Base-by-base conservation (phyloP, 2,797 vertebrate species). In the Pseudochirops cupreus region DNA sequence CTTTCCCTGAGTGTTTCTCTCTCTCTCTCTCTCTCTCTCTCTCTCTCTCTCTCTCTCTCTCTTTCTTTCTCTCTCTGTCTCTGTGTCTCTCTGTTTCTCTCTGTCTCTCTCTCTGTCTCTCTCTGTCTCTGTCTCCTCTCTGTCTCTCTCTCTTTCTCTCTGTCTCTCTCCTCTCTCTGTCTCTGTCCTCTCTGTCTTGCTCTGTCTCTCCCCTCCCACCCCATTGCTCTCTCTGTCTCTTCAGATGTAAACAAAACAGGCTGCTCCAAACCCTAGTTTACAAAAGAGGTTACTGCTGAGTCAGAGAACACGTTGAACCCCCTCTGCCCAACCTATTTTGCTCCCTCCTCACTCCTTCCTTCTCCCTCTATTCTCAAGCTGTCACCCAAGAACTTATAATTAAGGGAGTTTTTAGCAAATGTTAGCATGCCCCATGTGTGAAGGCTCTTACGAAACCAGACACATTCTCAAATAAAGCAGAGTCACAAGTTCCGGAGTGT, bases 311-410 rank as follows among this genome's bases (percentile, higher is more conserved):
- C 74, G 50, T 50, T 6, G 4, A 0, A 18, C 0, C 0, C 3
- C 58, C 57, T 13, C 46, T 90, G 14, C 58, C 5, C 93, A 0
- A 18, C 53, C 1, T 92, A 11, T 91, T 0, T 0, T 10, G 52
- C 56, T 67, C 93, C 39, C 29, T 74, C 59, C 16, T 91, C 26
- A 0, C 91, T 46, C 87, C 93, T 93, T 0, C 11, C 46, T 92
- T 90, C 0, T 0, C 92, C 91, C 39, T 67, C 0, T 0, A 26
- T 21, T 74, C 58, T 2, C 87, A 57, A 59, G 46, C 0, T 0
- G 0, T 14, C 28, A 55, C 29, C 21, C 0, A 0, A 54, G 58
- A 21, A 11, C n/a, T 11, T 50, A 57, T 14, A 50, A 53, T 0
- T 0, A 5, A 53, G 16, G n/a, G 9, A 50, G 5, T 4, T 91